Evolutionary conservation across 1,140 invertebrate species (phyloP), one percentile per base, ranked within the genome.

Genomic region (Hylaeus anthracinus): DNA sequence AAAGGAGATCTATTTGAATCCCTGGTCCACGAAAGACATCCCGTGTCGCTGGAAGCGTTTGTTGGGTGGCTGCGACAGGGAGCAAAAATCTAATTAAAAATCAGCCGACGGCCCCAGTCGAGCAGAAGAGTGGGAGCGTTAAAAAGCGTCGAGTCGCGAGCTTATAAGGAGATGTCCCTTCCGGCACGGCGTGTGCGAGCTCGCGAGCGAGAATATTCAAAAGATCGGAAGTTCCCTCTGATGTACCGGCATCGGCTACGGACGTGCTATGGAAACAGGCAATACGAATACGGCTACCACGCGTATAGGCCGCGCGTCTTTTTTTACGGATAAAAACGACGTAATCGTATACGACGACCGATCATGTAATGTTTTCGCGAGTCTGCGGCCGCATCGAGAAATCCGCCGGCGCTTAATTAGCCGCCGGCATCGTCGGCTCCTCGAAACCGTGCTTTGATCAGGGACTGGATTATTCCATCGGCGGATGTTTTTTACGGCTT

Each of bases 311-410:
- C 26, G 61, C 41, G 39, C 14, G 63, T 14, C 37, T 61, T 81
- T 74, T 84, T 86, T 76, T 65, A 84, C 69, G 53, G 73, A 79
- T 71, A 88, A 88, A 87, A 88, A 88, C 77, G 74, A 58, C 87
- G 74, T 88, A 88, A 88, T 88, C 78, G 86, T 88, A 88, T 88
- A 88, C 87, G 86, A 84, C 86, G 86, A 88, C 86, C 86, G 86
- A 88, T 88, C 86, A 63, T 82, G 83, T 88, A 88, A 88, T 88
- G 81, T 66, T 86, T 83, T 76, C 74, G 86, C 71, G 65, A 74
- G 81, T 65, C 60, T 58, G 72, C 58, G 43, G 64, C 72, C 72
- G 71, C 80, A 86, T 86, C 69, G 84, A 79, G 81, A 74, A 66
- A 63, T 79, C 73, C 78, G 72, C 72, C 78, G 78, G 78, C 75